Evolutionary conservation across 2,797 vertebrate genomes (phyloP).

Genomic region (Steatocranus sp.): DNA sequence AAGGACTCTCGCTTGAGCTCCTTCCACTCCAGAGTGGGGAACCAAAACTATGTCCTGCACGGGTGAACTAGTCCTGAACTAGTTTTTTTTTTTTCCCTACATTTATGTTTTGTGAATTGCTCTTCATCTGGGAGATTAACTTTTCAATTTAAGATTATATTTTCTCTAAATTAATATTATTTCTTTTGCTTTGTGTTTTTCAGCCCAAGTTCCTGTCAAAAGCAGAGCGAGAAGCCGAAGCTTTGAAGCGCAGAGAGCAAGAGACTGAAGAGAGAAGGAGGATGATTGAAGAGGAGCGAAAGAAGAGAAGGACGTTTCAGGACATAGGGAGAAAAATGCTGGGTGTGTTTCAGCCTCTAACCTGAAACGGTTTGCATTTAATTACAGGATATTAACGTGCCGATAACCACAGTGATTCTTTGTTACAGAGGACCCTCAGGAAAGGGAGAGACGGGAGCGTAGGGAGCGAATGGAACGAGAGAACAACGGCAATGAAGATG

Average conservation of each 20-base stretch:
- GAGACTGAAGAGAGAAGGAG: conserved; percentile 85
- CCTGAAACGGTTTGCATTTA: background rate
- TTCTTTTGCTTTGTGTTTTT: background rate
- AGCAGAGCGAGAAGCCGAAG: conserved; percentile 90
- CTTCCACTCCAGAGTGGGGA: background rate
- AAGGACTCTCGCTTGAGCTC: background rate
- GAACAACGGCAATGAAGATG: conserved; percentile 92
- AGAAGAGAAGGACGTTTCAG: conserved; percentile 92
- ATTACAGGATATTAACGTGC: background rate
- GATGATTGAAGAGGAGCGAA: conserved; percentile 88
- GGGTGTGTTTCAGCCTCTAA: conserved; percentile 68
- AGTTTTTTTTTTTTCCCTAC: fast-evolving
- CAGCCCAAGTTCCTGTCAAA: conserved; percentile 98
- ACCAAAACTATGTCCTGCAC: background rate
- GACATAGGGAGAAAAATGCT: conserved; percentile 96
- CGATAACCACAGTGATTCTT: background rate
- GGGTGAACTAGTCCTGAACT: background rate
- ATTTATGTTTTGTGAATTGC: background rate
- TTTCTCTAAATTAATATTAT: background rate
- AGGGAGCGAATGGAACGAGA: conserved; percentile 94
- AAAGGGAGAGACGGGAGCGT: conserved; percentile 89
- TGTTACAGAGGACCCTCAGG: conserved; percentile 92
- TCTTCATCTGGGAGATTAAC: background rate
- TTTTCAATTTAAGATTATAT: background rate
- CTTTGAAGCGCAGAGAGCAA: conserved; percentile 86